These are phyloP conservation scores for Hirundo rustica DNA, from an alignment of 2,797 vertebrate genomes.

Conservation along the genomic window DNA sequence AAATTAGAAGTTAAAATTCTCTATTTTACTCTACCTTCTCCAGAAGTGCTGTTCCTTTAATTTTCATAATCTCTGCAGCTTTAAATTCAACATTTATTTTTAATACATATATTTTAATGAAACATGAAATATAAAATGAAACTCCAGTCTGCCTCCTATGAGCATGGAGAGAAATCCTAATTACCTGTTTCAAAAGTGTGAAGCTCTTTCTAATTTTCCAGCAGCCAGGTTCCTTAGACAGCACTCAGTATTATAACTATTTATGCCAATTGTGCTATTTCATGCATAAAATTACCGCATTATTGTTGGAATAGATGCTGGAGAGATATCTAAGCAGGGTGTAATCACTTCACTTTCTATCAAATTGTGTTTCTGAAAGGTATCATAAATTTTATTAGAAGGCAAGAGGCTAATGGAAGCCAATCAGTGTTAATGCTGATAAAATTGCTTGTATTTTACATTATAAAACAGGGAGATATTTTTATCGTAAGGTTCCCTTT, in stretches of 20 bases:
- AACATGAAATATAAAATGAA: slow-evolving; percentile 81
- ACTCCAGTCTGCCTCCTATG: slow-evolving; percentile 74
- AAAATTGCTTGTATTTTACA: slow-evolving; percentile 83
- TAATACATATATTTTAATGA: slow-evolving; percentile 81
- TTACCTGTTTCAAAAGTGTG: slow-evolving; percentile 82
- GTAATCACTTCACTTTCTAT: slow-evolving; percentile 84
- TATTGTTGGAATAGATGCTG: slow-evolving; percentile 82
- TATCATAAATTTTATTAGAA: slow-evolving; percentile 86
- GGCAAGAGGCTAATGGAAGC: slow-evolving; percentile 83
- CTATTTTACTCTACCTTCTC: not conserved
- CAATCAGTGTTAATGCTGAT: slow-evolving; percentile 83
- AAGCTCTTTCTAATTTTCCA: slow-evolving; percentile 82
- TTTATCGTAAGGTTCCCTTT: slow-evolving; percentile 68
- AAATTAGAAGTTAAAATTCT: slow-evolving; percentile 46
- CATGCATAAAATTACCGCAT: slow-evolving; percentile 87
- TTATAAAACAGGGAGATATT: slow-evolving; percentile 76
- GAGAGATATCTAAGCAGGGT: slow-evolving; percentile 84
- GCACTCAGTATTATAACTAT: slow-evolving; percentile 83
- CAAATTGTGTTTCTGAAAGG: slow-evolving; percentile 84
- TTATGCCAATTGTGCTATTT: slow-evolving; percentile 84
- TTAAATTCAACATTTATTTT: slow-evolving; percentile 79
- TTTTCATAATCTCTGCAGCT: slow-evolving; percentile 70
- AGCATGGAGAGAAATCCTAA: slow-evolving; percentile 81
- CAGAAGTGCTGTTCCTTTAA: slow-evolving; percentile 64
- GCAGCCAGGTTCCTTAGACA: slow-evolving; percentile 80